These are phyloP conservation scores for Lucilia cuprina DNA, from an alignment of 1,140 invertebrate genomes.

Conservation along the genomic window DNA sequence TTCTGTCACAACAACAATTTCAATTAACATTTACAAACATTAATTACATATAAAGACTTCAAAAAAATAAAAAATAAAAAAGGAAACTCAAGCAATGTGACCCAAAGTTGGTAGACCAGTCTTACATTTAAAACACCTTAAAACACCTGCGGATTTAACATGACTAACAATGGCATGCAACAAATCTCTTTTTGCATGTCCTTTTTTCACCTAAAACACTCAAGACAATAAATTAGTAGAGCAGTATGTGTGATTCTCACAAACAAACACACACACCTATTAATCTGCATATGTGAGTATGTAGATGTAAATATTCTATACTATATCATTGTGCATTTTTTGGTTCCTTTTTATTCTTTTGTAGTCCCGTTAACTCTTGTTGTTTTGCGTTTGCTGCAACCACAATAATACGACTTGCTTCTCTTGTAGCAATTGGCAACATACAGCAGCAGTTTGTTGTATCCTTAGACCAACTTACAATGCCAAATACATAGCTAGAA, in stretches of 20 bases:
- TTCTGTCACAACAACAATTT: neutral
- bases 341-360: slow-evolving; percentile 39
- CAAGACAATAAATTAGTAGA: slow-evolving; percentile 3
- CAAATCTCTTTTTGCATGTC: slow-evolving; percentile 37
- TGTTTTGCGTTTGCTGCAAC: slow-evolving; percentile 44
- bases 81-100: neutral
- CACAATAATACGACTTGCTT: slow-evolving; percentile 50
- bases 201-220: slow-evolving; percentile 7
- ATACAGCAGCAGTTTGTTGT: neutral
- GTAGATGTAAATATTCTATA: neutral
- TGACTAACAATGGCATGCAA: slow-evolving; percentile 46
- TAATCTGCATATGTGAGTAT: too few relatives aligned
- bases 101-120: slow-evolving; percentile 14
- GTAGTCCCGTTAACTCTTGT: slow-evolving; percentile 48
- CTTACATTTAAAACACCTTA: slow-evolving; percentile 36
- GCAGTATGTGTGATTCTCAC: neutral
- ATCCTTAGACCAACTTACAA: neutral
- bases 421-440: neutral
- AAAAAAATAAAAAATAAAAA: neutral
- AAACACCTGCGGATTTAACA: slow-evolving; percentile 62
- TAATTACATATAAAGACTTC: neutral
- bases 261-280: neutral
- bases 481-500: neutral
- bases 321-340: neutral
- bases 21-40: slow-evolving; percentile 1